These are phyloP conservation scores for Sarotherodon lohbergeri DNA, from an alignment of 2,113 vertebrate genomes.

Conservation along the genomic window DNA sequence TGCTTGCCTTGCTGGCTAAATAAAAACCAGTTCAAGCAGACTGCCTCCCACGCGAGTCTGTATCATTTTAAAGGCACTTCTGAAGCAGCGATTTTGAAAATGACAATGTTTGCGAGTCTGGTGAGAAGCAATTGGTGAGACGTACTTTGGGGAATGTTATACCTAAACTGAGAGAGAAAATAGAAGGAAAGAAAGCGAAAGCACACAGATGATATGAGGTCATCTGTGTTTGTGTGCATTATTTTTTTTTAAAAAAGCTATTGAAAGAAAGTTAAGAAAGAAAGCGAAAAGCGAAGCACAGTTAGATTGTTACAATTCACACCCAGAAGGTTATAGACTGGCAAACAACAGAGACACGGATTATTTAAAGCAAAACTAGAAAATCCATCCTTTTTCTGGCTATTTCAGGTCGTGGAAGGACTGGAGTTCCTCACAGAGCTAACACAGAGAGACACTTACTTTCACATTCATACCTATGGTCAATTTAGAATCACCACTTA, in stretches of 20 bases:
- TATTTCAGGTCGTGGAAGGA: not conserved
- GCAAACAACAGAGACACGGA: not conserved
- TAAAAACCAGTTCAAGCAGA: not conserved
- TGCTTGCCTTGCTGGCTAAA: not conserved
- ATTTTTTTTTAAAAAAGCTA: not conserved
- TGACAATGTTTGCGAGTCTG: not conserved
- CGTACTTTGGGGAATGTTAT: not conserved
- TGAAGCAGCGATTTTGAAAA: not conserved
- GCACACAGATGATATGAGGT: not conserved
- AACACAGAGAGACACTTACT: not conserved
- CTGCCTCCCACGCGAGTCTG: not conserved
- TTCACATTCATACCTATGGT: not conserved
- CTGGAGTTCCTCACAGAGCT: not conserved
- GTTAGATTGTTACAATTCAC: not conserved
- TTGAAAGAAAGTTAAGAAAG: not conserved
- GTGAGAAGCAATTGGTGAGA: not conserved
- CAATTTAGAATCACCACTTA: not conserved
- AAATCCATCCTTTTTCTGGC: not conserved
- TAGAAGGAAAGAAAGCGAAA: not conserved
- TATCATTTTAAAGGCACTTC: not conserved
- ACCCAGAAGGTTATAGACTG: not conserved
- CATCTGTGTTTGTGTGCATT: not conserved
- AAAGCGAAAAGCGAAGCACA: not conserved
- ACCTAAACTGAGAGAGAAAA: not conserved
- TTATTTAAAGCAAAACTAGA: not conserved